These are phyloP conservation scores for Podocnemis expansa DNA, from an alignment of 2,113 vertebrate genomes.

Conservation along the genomic window DNA sequence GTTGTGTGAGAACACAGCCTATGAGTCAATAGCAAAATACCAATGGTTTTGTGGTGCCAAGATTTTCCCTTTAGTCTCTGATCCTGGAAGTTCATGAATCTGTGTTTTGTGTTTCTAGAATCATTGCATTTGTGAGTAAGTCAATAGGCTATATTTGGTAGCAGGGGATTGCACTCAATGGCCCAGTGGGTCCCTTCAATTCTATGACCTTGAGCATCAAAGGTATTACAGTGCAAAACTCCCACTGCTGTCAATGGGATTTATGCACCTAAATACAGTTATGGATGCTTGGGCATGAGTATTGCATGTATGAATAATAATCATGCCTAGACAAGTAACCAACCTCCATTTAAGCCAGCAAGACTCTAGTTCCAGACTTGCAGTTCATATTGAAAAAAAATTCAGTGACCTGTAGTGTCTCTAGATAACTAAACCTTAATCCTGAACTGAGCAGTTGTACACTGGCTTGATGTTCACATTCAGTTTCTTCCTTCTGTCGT, in stretches of 20 bases:
- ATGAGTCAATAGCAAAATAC: not conserved
- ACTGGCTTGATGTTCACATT: slow-evolving; percentile 30
- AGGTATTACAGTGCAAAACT: not conserved
- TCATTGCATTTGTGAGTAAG: not conserved
- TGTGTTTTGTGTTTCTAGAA: not conserved
- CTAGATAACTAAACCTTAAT: not conserved
- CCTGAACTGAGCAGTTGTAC: slow-evolving; percentile 17
- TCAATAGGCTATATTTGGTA: not conserved
- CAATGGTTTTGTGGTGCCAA: not conserved
- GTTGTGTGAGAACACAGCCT: too few species aligned
- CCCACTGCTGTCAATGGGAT: not conserved
- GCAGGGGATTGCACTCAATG: not conserved
- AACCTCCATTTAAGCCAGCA: slow-evolving; percentile 7
- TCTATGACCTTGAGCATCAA: not conserved
- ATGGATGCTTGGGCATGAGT: not conserved
- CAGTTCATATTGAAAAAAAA: slow-evolving; percentile 43
- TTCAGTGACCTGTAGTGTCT: slow-evolving; percentile 24
- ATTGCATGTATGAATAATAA: not conserved
- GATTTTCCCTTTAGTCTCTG: not conserved
- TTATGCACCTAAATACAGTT: not conserved
- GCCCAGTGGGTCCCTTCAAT: not conserved
- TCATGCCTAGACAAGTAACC: slow-evolving; percentile 16
- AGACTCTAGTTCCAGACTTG: slow-evolving; percentile 5
- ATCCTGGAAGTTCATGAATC: not conserved
- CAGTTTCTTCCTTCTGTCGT: slow-evolving; percentile 37